These are phyloP conservation scores for Enteromius paludinosus DNA, from an alignment of 2,797 vertebrate genomes.

Conservation along the genomic window DNA sequence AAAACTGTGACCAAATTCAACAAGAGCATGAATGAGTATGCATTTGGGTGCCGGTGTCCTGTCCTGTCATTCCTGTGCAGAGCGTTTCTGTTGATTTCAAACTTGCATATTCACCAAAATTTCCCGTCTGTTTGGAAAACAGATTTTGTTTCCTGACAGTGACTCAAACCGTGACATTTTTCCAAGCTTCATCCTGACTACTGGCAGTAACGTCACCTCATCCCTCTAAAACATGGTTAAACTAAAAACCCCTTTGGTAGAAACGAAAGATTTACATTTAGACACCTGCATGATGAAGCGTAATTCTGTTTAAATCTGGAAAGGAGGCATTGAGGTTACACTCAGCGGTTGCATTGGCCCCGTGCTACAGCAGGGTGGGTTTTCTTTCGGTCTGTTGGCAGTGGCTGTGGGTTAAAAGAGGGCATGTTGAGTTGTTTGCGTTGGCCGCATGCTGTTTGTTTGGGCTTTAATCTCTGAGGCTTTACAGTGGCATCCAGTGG, in stretches of 20 bases:
- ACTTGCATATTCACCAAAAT: conserved; percentile 24
- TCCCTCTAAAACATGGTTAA: conserved; percentile 61
- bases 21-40: conserved; percentile 5
- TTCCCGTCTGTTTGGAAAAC: conserved; percentile 6
- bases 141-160: background rate
- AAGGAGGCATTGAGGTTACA: conserved; percentile 49
- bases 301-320: conserved; percentile 28
- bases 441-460: conserved; percentile 58
- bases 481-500: conserved; percentile 46
- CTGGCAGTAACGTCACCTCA: conserved; percentile 49
- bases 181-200: background rate
- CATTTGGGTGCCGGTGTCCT: background rate
- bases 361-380: conserved; percentile 31
- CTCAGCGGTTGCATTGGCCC: conserved; percentile 40
- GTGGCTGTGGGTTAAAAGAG: conserved; percentile 35
- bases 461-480: conserved; percentile 57
- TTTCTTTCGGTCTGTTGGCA: conserved; percentile 34
- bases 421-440: conserved; percentile 49
- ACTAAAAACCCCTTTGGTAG: conserved; percentile 66
- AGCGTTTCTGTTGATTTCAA: background rate
- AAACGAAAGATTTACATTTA: conserved; percentile 58
- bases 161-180: conserved; percentile 18
- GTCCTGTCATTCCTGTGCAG: background rate
- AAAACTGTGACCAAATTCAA: conserved; percentile 26
- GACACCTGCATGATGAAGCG: conserved; percentile 63